Evolutionary conservation across 2,113 vertebrate species (phyloP), one percentile per base, ranked within the genome.

Genomic region (Lagopus muta): DNA sequence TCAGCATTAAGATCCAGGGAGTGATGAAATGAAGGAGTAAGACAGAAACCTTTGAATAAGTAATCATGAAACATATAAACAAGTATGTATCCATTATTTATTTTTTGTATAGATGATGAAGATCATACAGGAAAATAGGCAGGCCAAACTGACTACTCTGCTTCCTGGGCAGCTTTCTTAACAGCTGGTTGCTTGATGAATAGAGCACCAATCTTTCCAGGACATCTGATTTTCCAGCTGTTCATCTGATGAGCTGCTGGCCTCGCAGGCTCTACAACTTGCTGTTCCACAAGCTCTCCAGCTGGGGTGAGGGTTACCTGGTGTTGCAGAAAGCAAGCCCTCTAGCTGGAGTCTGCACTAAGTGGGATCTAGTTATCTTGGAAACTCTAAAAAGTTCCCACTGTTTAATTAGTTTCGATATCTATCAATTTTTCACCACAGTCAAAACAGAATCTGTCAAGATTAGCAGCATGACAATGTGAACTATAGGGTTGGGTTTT

Each of bases 161-260:
- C 50, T 47, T 89, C 67, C 62, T 79, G 84, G 84, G 52, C 78
- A 93, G 54, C 7, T 82, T 89, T 90, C 8, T 72, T 88, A 78
- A 82, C 86, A 94, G 81, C 58, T 90, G 81, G 10, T 57, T 61
- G 70, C 70, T 43, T 84, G 66, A 73, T 66, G 84, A 94, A 67
- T 42, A 85, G 82, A 5, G 21, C 89, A 67, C 50, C 82, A 74
- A 8, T 80, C 89, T 88, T 95, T 88, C 69, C 82, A 90, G 82
- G 60, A 80, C 87, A 89, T 91, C 89, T 94, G 92, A 94, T 89
- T 92, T 91, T 75, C 89, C 92, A 94, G 87, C 87, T 96, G 82
- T 80, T 93, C 82, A 92, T 85, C 89, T 88, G 78, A 82, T 95
- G 82, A 91, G 91, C 78, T 95, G 42, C 76, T 88, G 76, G 76